Evolutionary conservation across 2,888 invertebrate species (phyloP).

Genomic region (Synergus gifuensis): DNA sequence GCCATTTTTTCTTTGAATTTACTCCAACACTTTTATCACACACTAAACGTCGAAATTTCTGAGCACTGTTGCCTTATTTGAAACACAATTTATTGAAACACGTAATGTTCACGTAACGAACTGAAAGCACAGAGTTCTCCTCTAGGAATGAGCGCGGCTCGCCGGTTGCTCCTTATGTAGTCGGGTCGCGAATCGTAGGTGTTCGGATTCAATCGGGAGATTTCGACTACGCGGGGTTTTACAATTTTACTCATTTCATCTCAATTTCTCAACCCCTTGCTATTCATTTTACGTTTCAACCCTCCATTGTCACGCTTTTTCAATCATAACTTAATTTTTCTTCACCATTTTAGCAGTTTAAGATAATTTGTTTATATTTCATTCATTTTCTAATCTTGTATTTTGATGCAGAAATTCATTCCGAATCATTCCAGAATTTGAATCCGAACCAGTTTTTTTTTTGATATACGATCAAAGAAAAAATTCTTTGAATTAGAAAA

Average conservation of each 20-base stretch:
- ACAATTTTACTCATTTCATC: neutral
- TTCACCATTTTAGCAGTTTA: no score
- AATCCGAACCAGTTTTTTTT: no score
- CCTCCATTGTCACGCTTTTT: no score
- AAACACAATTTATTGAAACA: constrained; percentile 15
- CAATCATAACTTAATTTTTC: no score
- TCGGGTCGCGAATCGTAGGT: constrained; percentile 55
- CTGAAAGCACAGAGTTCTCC: constrained; percentile 54
- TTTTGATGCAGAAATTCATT: no score
- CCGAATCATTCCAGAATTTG: no score
- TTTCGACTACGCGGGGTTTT: constrained; percentile 18
- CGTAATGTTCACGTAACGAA: constrained; percentile 37
- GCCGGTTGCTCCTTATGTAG: constrained; percentile 74
- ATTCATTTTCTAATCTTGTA: no score
- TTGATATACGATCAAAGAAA: no score
- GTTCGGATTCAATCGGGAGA: constrained; percentile 50
- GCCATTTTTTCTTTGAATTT: constrained; percentile 81
- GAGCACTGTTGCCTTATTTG: neutral
- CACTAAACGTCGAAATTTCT: constrained; percentile 20
- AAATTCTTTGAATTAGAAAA: no score
- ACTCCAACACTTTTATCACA: constrained; percentile 47
- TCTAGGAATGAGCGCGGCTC: constrained; percentile 71
- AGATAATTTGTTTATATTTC: no score
- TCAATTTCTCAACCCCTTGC: no score
- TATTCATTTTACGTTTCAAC: no score